Conservation (phyloP, 2,888 invertebrate genomes). For the Phrixothrix hirtus region DNA sequence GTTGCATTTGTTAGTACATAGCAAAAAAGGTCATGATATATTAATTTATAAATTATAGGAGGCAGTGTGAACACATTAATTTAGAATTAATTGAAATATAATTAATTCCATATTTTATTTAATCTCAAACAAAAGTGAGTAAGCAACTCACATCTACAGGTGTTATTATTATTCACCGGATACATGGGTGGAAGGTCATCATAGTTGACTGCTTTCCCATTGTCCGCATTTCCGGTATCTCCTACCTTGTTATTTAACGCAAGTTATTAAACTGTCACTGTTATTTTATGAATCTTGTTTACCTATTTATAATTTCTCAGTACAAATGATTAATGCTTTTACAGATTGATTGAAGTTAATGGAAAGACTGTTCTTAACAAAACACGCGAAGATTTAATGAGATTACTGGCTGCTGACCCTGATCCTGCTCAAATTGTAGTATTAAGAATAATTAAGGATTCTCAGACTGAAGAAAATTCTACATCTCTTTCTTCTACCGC, state of each 20-base stretch:
- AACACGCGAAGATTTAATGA: slow-evolving; percentile 71
- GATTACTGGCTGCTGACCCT: slow-evolving; percentile 65
- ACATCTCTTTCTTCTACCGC: slow-evolving; percentile 59
- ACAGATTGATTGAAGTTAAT: slow-evolving; percentile 79
- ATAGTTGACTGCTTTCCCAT: slow-evolving; percentile 42
- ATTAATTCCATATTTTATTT: no score
- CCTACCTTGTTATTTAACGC: slow-evolving; percentile 6
- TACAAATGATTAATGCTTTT: no score
- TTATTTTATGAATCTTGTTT: no score
- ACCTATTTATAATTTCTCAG: no score
- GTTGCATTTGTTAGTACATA: no score
- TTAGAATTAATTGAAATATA: no score
- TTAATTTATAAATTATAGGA: no score
- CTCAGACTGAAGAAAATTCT: slow-evolving; percentile 45
- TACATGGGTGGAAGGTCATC: slow-evolving; percentile 50
- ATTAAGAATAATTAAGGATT: slow-evolving; percentile 52
- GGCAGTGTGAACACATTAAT: no score
- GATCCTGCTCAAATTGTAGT: slow-evolving; percentile 69
- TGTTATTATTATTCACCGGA: slow-evolving; percentile 45
- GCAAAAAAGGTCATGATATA: no score
- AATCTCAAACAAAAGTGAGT: background rate
- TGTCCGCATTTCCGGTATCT: slow-evolving; percentile 43
- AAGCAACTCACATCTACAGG: slow-evolving; percentile 29
- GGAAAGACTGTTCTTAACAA: slow-evolving; percentile 73
- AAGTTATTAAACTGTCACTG: slow-evolving; percentile 7